Base-by-base conservation (phyloP, 2,888 invertebrate genomes). In the Amiota communis region DNA sequence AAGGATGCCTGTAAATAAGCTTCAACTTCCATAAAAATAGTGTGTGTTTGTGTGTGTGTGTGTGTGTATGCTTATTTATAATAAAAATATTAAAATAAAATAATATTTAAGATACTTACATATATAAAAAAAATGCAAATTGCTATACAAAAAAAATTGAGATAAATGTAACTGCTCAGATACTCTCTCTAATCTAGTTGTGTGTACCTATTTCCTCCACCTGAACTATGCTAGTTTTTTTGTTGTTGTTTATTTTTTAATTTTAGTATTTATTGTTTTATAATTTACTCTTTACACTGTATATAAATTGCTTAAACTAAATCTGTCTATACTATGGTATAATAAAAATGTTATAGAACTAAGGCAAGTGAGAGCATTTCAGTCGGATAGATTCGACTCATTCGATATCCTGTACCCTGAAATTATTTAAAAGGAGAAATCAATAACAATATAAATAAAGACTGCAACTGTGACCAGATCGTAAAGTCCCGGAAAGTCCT, bases 171-270 rank as follows among this genome's bases (percentile, higher is more conserved):
- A 53, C 51, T 68, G 67, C 67, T 68, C 67, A 68, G 67, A 68
- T 68, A 68, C 67, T 68, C 53, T 36, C 36, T 36, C 36, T 36
- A 68, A 13, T 12, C 49, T 70, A 70, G 70, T 75, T 82, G 67
- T 72, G 81, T 83, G 82, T 83, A 83, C 82, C 82, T 82, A 83
- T 80, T 79, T 83, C 81, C 82, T 82, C 82, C 82, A 83, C 82
- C 82, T 82, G 82, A 82, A 81, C 68, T 67, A 23, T n/a, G 23
- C 49, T 72, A 11, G 67, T 59, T 69, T 63, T 12, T 63, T 36
- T 63, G 0, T 36, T 36, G n/a, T n/a, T n/a, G n/a, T 63, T 63
- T 11, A 23, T 61, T 11, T 61, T 11, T 61, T 61, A 9, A 10
- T 12, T 48, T 68, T 68, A 53, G 17, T 20, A 20, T 59, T 59